Conservation (phyloP, 1,140 invertebrate genomes). For the Brachystomella parvula region DNA sequence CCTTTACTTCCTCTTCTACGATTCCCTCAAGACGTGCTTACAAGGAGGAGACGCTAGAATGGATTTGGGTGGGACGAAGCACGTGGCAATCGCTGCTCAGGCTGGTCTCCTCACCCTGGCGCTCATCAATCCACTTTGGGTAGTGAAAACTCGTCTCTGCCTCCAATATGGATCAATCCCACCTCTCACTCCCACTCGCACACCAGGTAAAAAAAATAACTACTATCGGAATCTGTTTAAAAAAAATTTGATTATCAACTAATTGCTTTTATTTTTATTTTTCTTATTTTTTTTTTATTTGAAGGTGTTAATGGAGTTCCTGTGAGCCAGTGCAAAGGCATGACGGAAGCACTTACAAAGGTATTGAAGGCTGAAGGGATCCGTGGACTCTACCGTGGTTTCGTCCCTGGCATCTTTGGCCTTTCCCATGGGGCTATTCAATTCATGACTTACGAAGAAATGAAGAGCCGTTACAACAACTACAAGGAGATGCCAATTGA, state of each 20-base stretch:
- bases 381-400: conserved; percentile 72
- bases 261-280: too few relatives aligned
- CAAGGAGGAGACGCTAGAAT: conserved; percentile 71
- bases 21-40: conserved; percentile 83
- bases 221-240: too few relatives aligned
- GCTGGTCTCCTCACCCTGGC: conserved; percentile 83
- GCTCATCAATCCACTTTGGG: conserved; percentile 95
- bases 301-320: too few relatives aligned
- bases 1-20: conserved; percentile 95
- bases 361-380: conserved; percentile 86
- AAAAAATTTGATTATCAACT: too few relatives aligned
- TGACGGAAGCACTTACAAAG: conserved; percentile 81
- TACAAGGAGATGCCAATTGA: conserved; percentile 70
- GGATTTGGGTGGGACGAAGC: conserved; percentile 67
- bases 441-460: conserved; percentile 97
- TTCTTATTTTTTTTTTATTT: too few relatives aligned
- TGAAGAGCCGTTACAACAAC: conserved; percentile 86
- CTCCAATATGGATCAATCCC: conserved; percentile 29
- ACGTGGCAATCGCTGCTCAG: conserved; percentile 84
- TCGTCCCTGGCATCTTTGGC: conserved; percentile 93
- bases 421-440: conserved; percentile 97
- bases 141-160: conserved; percentile 73
- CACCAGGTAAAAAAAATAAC: conserved; percentile 15
- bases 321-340: conserved; percentile 78
- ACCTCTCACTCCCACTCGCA: neutral